A percentile compares a stretch with the other conserved stretches of the same genome.
phyloP scores from a whole-genome alignment of 2,888 invertebrate species.

The Tetragnatha montana region DNA sequence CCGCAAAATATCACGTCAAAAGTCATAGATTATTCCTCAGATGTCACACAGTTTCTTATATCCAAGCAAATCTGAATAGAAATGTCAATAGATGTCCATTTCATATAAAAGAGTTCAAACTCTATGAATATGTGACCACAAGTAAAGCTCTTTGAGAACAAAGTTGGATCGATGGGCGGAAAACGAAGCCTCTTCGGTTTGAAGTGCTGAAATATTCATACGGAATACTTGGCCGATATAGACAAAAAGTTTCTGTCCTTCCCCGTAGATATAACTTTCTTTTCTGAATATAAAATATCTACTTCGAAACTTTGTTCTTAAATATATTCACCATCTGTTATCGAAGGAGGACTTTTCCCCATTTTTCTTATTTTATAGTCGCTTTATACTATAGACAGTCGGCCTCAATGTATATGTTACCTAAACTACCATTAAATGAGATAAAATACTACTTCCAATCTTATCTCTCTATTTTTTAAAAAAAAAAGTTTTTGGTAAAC shows the following conservation, averaged over 20 bases:
- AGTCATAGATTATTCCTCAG: no score
- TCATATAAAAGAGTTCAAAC: not conserved
- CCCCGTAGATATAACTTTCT: conserved; percentile 42
- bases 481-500: no score
- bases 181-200: conserved; percentile 17
- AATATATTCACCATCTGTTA: conserved; percentile 1
- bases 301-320: not conserved
- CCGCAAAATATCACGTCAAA: no score
- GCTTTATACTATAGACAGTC: no score
- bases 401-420: no score
- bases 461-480: no score
- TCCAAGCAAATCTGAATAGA: not conserved
- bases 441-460: no score
- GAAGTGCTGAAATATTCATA: conserved; percentile 44
- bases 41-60: not conserved
- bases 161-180: conserved; percentile 23
- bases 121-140: not conserved
- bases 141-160: not conserved
- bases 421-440: no score
- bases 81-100: not conserved
- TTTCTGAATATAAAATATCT: conserved; percentile 40
- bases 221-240: conserved; percentile 1
- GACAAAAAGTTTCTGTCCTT: conserved; percentile 3
- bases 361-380: no score
- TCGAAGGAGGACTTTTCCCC: not conserved